Conservation (phyloP, 2,113 vertebrate genomes). For the Mustelus asterias region DNA sequence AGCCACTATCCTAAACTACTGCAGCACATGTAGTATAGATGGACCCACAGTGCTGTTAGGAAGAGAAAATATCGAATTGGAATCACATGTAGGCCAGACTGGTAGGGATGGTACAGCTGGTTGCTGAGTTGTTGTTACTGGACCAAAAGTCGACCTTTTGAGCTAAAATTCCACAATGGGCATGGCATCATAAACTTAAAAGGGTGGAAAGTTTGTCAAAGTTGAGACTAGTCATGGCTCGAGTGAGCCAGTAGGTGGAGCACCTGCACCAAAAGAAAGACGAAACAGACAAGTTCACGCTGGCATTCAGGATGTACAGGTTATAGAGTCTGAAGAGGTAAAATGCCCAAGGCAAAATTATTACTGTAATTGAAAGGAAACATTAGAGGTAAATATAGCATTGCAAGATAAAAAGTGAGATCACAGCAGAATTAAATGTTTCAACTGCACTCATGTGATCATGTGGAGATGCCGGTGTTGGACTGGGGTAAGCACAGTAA, state of each 20-base stretch:
- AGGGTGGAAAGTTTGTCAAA: neutral
- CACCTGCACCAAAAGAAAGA: neutral
- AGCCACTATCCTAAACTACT: no score
- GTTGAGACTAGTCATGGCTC: neutral
- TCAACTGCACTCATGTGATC: no score
- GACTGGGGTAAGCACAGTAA: no score
- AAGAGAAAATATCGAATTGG: neutral
- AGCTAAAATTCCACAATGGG: neutral
- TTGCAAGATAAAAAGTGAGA: neutral
- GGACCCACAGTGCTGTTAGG: no score
- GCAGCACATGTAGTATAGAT: no score
- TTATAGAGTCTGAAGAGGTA: neutral
- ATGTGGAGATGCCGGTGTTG: no score
- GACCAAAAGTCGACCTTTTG: neutral
- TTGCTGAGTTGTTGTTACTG: neutral
- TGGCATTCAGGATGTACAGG: neutral
- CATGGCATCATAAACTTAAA: neutral
- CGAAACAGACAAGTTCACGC: neutral
- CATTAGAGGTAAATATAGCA: neutral
- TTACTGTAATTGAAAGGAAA: neutral
- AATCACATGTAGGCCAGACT: neutral
- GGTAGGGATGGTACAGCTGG: neutral
- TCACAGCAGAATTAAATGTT: neutral
- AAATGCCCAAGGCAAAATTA: neutral
- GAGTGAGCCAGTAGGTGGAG: neutral